Evolutionary conservation across 2,888 invertebrate species (phyloP).

Genomic region (Agrotis segetum): DNA sequence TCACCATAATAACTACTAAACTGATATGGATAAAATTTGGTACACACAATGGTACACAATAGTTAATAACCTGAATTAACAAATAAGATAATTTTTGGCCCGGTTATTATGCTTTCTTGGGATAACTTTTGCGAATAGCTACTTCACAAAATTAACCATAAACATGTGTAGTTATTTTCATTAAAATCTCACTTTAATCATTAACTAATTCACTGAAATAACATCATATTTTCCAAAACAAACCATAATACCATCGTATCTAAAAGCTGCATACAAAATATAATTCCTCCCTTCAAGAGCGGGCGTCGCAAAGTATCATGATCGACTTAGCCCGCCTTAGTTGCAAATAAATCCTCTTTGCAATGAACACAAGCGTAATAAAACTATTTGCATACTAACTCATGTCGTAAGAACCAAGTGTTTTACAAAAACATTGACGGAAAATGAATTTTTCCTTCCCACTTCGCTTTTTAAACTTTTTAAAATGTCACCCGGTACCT

Average conservation of each 20-base stretch:
- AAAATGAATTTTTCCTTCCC: slow-evolving; percentile 62
- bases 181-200: too few species aligned
- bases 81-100: too few species aligned
- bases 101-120: too few species aligned
- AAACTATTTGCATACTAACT: slow-evolving; percentile 72
- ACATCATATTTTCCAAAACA: slow-evolving; percentile 9
- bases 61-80: too few species aligned
- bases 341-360: slow-evolving; percentile 69
- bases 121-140: too few species aligned
- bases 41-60: too few species aligned
- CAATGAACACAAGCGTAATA: slow-evolving; percentile 67
- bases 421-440: slow-evolving; percentile 57
- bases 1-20: too few species aligned
- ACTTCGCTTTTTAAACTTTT: slow-evolving; percentile 60
- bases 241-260: slow-evolving; percentile 14
- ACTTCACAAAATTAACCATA: too few species aligned
- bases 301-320: slow-evolving; percentile 55
- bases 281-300: slow-evolving; percentile 31
- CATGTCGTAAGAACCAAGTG: slow-evolving; percentile 51
- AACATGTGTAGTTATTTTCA: too few species aligned
- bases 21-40: too few species aligned
- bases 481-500: slow-evolving; percentile 55
- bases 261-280: slow-evolving; percentile 44
- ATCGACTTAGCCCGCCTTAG: slow-evolving; percentile 67
- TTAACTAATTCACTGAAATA: not conserved